Conservation (phyloP, 2,888 invertebrate species). For the Gymnoscelis rufifasciata region DNA sequence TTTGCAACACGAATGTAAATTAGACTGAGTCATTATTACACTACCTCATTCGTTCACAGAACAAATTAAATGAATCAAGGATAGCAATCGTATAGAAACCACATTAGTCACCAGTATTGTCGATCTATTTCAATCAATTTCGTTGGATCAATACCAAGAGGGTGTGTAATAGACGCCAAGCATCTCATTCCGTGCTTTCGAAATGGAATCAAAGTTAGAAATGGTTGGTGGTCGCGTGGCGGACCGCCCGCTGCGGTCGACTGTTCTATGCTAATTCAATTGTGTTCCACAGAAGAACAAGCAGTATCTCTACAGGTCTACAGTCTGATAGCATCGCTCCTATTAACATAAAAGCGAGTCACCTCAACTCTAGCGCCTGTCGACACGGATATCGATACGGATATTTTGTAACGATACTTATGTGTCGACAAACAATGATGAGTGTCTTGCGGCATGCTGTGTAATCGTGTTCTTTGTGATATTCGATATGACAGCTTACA, state of each 20-base stretch:
- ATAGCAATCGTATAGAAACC: not conserved
- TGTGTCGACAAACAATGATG: conserved; percentile 21
- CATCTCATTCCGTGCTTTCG: conserved; percentile 15
- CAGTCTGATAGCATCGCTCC: conserved; percentile 65
- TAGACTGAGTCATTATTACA: too few relatives aligned
- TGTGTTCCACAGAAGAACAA: conserved; percentile 46
- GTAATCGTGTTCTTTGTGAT: conserved; percentile 11
- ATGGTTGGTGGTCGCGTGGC: conserved; percentile 67
- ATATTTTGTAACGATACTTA: conserved; percentile 27
- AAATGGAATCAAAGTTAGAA: conserved; percentile 27
- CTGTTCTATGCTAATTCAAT: conserved; percentile 77
- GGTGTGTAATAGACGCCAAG: conserved; percentile 6
- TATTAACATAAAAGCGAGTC: conserved; percentile 78
- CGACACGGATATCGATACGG: conserved; percentile 50
- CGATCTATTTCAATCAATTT: conserved; percentile 2
- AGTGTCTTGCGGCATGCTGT: conserved; percentile 5
- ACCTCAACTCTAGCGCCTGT: conserved; percentile 53
- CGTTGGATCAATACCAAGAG: conserved; percentile 5
- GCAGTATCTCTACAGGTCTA: conserved; percentile 20
- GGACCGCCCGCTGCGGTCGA: conserved; percentile 69
- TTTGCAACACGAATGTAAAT: too few relatives aligned
- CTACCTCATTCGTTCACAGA: not conserved
- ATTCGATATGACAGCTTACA: conserved; percentile 8
- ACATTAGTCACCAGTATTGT: not conserved
- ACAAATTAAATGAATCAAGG: not conserved